Percentiles rank a stretch among this genome's conserved stretches.
Conservation (phyloP, 2,888 invertebrate genomes). For the Geophilus truncorum region DNA sequence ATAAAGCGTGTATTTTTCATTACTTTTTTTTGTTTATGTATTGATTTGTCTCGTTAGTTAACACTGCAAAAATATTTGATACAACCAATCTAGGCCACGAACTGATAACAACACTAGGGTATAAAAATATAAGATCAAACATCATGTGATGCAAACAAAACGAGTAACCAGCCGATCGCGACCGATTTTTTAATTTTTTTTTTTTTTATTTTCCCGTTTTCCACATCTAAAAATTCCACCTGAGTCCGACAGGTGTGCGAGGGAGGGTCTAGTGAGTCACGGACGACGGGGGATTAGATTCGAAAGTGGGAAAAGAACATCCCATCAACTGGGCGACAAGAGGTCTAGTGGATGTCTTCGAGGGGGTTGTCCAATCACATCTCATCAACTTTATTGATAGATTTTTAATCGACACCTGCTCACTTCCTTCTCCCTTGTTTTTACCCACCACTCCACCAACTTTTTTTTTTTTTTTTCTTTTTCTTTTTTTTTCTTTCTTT, state of each 20-base stretch:
- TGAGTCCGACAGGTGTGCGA: neutral
- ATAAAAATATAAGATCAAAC: neutral
- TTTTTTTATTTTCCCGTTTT: neutral
- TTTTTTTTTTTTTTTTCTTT: too few relatives aligned
- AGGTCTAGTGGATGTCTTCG: neutral
- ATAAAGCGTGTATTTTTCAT: conserved; percentile 3
- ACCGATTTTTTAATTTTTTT: neutral
- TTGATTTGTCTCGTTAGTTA: neutral
- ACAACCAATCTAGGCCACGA: neutral
- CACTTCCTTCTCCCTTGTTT: neutral
- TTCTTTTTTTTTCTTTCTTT: too few relatives aligned
- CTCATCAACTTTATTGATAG: conserved; percentile 27
- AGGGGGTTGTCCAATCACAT: conserved; percentile 22
- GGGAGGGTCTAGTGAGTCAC: neutral
- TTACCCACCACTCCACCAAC: neutral
- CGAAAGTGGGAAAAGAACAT: neutral
- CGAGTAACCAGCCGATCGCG: neutral
- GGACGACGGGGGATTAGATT: neutral
- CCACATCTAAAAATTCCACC: neutral
- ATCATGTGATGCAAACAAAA: neutral
- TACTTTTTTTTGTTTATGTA: neutral
- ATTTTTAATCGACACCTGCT: conserved; percentile 28
- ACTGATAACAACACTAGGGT: neutral
- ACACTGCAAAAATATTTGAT: neutral
- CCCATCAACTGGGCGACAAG: conserved; percentile 8